Percentiles rank a stretch among this genome's conserved stretches.
Evolutionary conservation across 37 sponge, comb jelly and placozoan species (phyloP).

Genomic region (Ianthella basta): DNA sequence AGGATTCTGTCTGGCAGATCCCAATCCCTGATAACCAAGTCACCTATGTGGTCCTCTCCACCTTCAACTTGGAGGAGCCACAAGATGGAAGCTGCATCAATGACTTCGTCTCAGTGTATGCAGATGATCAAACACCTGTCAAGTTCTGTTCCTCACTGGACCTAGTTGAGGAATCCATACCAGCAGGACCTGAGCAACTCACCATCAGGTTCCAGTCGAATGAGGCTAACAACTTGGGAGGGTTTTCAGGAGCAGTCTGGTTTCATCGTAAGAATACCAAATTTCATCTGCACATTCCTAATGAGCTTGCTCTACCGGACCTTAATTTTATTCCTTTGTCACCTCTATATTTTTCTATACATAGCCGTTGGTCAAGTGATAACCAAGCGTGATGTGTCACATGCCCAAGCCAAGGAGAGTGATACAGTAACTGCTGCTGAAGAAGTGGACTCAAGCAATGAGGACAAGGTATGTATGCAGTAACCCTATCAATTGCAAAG

Average conservation of each 20-base stretch:
- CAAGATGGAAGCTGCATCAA: background rate
- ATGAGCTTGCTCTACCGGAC: too few species aligned
- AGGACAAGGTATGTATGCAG: too few species aligned
- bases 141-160: conserved; percentile 13
- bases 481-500: too few species aligned
- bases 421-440: too few species aligned
- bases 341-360: too few species aligned
- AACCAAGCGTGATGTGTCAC: too few species aligned
- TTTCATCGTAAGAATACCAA: background rate
- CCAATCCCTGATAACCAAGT: background rate
- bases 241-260: background rate
- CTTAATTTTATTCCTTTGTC: too few species aligned
- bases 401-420: too few species aligned
- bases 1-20: conserved; percentile 6
- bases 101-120: conserved; percentile 1
- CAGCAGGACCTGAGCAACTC: background rate
- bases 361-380: too few species aligned
- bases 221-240: background rate
- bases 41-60: background rate
- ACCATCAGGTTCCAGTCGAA: conserved; percentile 19
- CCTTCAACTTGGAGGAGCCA: background rate
- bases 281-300: too few species aligned
- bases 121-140: background rate
- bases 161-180: background rate
- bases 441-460: too few species aligned